Percentiles rank a stretch among this genome's conserved stretches.
Evolutionary conservation across 2,113 vertebrate genomes (phyloP).

Genomic region (Pristiophorus japonicus): DNA sequence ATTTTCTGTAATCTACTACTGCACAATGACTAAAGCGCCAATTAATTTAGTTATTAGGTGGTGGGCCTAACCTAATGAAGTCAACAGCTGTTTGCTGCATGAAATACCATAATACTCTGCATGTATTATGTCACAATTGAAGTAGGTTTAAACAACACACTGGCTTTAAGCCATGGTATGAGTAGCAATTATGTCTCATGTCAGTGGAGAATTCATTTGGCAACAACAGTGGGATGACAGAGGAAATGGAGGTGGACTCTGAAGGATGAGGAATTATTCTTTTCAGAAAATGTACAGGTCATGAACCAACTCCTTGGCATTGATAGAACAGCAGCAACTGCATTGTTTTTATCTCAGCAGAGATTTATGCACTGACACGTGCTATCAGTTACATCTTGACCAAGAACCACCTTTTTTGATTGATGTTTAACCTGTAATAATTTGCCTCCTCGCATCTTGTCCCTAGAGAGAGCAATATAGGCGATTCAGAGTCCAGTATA

Average conservation of each 20-base stretch:
- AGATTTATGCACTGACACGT: not conserved
- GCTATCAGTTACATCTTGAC: not conserved
- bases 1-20: not conserved
- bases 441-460: not conserved
- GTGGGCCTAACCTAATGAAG: not conserved
- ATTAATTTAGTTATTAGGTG: not conserved
- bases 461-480: not conserved
- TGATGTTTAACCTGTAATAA: not conserved
- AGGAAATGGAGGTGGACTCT: not conserved
- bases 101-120: not conserved
- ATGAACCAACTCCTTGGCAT: not conserved
- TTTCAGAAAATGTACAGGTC: slow-evolving; percentile 16
- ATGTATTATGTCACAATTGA: slow-evolving; percentile 7
- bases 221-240: not conserved
- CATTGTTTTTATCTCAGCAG: not conserved
- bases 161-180: not conserved
- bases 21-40: not conserved
- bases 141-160: not conserved
- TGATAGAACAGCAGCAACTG: not conserved
- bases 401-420: not conserved
- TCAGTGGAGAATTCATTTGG: not conserved
- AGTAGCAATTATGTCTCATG: not conserved
- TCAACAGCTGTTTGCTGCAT: not conserved
- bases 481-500: not conserved
- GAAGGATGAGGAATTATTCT: not conserved